Conservation (phyloP, 2,113 vertebrate species). For the Panthera leo region DNA sequence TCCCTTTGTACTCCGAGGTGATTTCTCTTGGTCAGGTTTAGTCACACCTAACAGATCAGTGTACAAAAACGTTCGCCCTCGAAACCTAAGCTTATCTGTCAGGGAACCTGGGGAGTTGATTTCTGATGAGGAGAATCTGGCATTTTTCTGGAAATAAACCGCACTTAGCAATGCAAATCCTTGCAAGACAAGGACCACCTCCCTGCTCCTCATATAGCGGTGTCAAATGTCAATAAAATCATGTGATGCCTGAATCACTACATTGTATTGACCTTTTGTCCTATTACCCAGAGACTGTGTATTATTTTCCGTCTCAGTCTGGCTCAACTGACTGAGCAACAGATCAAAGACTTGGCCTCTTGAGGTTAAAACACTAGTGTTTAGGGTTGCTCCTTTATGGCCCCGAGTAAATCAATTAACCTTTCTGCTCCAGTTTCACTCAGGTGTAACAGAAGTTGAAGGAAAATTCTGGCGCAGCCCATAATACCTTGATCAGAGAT, state of each 20-base stretch:
- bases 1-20: background rate
- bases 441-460: background rate
- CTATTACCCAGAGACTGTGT: background rate
- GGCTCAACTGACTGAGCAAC: background rate
- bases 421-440: background rate
- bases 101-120: background rate
- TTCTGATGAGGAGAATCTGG: background rate
- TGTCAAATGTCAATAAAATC: background rate
- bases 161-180: background rate
- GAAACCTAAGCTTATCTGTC: background rate
- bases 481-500: background rate
- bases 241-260: background rate
- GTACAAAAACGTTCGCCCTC: background rate
- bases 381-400: background rate
- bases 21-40: background rate
- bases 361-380: background rate
- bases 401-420: slow-evolving; percentile 17
- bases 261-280: background rate
- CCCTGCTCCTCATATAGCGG: background rate
- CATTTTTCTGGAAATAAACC: background rate
- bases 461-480: background rate
- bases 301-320: background rate
- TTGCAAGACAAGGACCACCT: background rate
- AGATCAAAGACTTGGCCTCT: background rate
- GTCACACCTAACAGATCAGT: background rate